Percentiles rank a stretch among this genome's conserved stretches.
phyloP scores from a whole-genome alignment of 2,113 vertebrate species.

The Pygoscelis antarcticus region DNA sequence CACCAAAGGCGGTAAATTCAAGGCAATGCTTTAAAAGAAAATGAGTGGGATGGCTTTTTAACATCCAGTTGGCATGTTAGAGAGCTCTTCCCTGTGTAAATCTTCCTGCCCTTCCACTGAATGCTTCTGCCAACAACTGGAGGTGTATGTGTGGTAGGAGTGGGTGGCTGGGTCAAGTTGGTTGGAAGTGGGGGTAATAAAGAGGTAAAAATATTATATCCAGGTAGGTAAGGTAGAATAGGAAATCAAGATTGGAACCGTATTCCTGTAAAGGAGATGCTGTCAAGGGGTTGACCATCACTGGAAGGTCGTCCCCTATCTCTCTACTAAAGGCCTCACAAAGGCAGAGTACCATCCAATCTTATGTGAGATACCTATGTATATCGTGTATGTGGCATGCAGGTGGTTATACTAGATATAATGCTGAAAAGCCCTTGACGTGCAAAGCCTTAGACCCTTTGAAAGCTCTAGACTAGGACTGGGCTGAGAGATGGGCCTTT shows the following conservation, averaged over 20 bases:
- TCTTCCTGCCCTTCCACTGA: not conserved
- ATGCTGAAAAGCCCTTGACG: not conserved
- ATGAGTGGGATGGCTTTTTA: not conserved
- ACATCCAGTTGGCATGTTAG: not conserved
- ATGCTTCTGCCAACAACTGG: not conserved
- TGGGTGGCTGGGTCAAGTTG: not conserved
- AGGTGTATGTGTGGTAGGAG: not conserved
- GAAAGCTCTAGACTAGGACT: not conserved
- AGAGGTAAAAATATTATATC: not conserved
- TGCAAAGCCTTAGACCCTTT: not conserved
- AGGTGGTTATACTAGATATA: not conserved
- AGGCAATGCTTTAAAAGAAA: not conserved
- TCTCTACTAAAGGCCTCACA: not conserved
- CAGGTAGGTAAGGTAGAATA: not conserved
- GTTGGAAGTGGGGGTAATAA: not conserved
- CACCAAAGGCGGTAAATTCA: not conserved
- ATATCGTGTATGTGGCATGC: no score
- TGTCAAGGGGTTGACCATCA: not conserved
- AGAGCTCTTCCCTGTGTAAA: not conserved
- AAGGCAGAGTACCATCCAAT: not conserved
- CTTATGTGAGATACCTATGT: not conserved
- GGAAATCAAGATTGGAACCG: not conserved
- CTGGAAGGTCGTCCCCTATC: not conserved
- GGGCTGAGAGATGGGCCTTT: not conserved
- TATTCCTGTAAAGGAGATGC: not conserved